Base-by-base conservation (phyloP, 1,140 invertebrate genomes). In the Rhopalosiphum maidis region DNA sequence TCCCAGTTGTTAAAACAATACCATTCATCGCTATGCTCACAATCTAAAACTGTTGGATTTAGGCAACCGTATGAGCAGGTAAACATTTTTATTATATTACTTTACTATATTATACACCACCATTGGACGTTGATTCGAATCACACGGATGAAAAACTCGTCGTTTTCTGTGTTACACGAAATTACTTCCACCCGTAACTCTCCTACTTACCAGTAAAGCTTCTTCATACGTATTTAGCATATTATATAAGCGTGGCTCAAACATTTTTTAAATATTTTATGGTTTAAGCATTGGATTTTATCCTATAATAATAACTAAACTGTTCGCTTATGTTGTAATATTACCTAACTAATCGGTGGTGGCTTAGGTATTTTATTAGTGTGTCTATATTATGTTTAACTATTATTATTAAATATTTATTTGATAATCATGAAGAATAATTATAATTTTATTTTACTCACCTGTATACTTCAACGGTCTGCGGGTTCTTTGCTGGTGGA, bases 381-480 rank as follows among this genome's bases (percentile, higher is more conserved):
- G 15, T 46, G 15, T 46, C 2, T 41, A 46, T 46, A 46, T 18
- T 77, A n/a, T 77, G n/a, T 18, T 30, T n/a, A 77, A 77, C 4
- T 30, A 60, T 68, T n/a, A 68, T 15, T n/a, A 77, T 77, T n/a
- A n/a, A n/a, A 77, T 6, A 2, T 1, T 77, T 5, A 15, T 77
- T n/a, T n/a, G 0, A 18, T 18, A 68, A n/a, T n/a, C 11, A 6
- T 77, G 15, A 1, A 4, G n/a, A 77, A 35, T n/a, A 77, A 18
- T 77, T 18, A 30, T n/a, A 18, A 35, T 77, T 77, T 77, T 5
- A 4, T n/a, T n/a, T 18, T 18, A 18, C 94, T 94, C 93, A 96
- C 95, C 97, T 96, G 95, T 98, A 98, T 94, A 97, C 96, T 95
- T 98, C 97, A n/a, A 98, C 97, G 21, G 96, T 97, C 94, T 97